Evolutionary conservation across 2,888 invertebrate genomes (phyloP), one percentile per base, ranked within the genome.

Genomic region (Hydraecia micacea): DNA sequence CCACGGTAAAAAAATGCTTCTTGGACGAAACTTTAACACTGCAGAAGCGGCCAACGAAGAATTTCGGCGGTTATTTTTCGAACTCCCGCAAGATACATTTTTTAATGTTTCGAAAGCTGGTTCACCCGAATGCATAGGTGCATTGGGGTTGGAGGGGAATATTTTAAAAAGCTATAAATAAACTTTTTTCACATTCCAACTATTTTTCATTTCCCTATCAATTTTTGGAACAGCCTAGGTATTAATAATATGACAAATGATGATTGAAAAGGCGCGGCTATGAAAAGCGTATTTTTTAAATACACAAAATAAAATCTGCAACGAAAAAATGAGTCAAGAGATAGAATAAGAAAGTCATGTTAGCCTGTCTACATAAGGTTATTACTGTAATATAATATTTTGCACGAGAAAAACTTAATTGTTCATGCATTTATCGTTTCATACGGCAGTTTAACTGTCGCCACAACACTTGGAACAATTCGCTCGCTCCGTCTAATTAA

Each of bases 401-500:
- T 39, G 4, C 60, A 32, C n/a, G 36, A 58, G 52, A 80, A 52
- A 42, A 69, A 60, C 52, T 46, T 69, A 70, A 81, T 81, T 73
- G n/a, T 73, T 73, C 32, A 55, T 78, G 52, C 60, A 66, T 68
- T 77, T 73, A 78, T 73, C 52, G 68, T 49, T 73, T 42, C 52
- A 46, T 55, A 15, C 58, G 36, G 42, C 36, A 15, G 66, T 71
- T 77, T 36, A 71, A 76, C 49, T 58, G 49, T 65, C 42, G 67
- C 71, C 79, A 32, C 78, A 70, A 83, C 62, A 67, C 78, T 83
- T 71, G 32, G 25, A 49, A 62, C 77, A 77, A 62, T 75, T 69
- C n/a, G 21, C 39, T 21, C n/a, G 55, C 46, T 58, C 15, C 25
- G 28, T 32, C 18, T 46, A 71, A 77, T 67, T 77, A 62, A 71